These are phyloP conservation scores for Aurelia coerulea DNA, from an alignment of 30 jellyfish, hydroid and myxozoan species.

Conservation along the genomic window DNA sequence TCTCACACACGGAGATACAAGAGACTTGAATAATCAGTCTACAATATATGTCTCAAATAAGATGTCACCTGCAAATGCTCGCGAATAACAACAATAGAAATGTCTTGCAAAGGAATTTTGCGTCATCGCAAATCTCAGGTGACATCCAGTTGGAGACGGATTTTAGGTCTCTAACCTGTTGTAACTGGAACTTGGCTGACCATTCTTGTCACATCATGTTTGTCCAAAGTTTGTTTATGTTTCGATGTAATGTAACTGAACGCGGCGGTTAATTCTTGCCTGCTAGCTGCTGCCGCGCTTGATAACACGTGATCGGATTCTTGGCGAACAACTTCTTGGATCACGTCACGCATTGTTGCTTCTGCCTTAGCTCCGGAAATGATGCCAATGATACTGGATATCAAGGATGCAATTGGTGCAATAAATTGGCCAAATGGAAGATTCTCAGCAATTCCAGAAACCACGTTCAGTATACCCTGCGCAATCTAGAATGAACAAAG, in stretches of 20 bases:
- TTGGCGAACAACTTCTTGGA: constrained; percentile 7
- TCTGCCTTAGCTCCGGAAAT: constrained; percentile 23
- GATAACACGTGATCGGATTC: constrained; percentile 2
- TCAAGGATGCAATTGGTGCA: constrained; percentile 6
- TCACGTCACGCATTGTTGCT: background rate
- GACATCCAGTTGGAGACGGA: no score
- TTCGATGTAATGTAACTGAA: constrained; percentile 2
- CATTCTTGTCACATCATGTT: constrained; percentile 10
- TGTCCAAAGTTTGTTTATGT: background rate
- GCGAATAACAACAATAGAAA: no score
- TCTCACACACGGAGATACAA: no score
- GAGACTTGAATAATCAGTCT: no score
- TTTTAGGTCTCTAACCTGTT: background rate
- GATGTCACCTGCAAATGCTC: no score
- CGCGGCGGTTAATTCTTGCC: constrained; percentile 4
- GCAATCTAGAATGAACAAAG: constrained; percentile 6
- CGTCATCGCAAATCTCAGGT: no score
- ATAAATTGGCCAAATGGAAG: constrained; percentile 17
- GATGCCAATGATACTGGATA: constrained; percentile 12
- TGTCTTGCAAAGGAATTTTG: no score
- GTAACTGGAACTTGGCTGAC: background rate
- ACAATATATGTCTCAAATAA: no score
- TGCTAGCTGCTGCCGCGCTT: background rate
- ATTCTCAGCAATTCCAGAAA: constrained; percentile 19
- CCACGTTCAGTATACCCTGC: constrained; percentile 9